These are phyloP conservation scores for Macrobrachium nipponense DNA, from an alignment of 1,140 invertebrate species.

Conservation along the genomic window DNA sequence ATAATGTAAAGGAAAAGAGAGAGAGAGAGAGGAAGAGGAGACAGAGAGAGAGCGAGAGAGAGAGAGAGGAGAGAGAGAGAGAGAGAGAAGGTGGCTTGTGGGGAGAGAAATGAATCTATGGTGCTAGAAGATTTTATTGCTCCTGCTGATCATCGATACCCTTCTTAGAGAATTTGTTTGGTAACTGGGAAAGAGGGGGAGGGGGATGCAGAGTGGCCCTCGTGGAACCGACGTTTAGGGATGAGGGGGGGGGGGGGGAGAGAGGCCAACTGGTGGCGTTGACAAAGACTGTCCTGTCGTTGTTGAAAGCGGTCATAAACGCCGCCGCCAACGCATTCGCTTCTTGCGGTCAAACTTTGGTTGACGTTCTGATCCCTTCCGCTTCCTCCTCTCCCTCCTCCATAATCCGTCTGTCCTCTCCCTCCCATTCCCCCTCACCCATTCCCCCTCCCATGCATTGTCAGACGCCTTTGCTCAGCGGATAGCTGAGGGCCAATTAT, in stretches of 20 bases:
- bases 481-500: no score
- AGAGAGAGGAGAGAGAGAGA: constrained; percentile 28
- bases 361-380: constrained; percentile 1
- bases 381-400: neutral
- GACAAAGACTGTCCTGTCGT: neutral
- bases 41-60: constrained; percentile 26
- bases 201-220: no score
- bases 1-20: neutral
- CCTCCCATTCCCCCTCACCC: neutral
- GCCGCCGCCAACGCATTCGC: neutral
- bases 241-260: no score
- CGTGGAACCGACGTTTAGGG: no score
- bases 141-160: neutral
- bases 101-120: constrained; percentile 7
- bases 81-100: constrained; percentile 17
- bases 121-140: neutral
- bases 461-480: neutral
- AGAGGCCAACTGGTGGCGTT: no score
- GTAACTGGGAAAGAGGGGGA: no score
- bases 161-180: no score
- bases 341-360: neutral
- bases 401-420: no score
- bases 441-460: neutral
- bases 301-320: neutral
- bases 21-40: constrained; percentile 2